Evolutionary conservation across 2,797 vertebrate species (phyloP).

Genomic region (Enteromius thamalakanensis): DNA sequence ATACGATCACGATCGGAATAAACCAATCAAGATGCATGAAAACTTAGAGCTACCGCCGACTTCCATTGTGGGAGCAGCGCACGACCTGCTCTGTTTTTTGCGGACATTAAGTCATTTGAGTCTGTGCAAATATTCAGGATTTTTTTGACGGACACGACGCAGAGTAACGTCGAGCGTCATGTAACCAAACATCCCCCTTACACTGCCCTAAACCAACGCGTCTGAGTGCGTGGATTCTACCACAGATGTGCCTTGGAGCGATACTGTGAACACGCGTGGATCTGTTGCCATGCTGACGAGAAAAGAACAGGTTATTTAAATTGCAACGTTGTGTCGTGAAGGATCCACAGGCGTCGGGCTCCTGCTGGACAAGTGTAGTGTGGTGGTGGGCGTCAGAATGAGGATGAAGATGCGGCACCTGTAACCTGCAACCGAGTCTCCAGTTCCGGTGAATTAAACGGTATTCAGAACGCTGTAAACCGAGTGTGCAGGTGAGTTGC

Average conservation of each 20-base stretch:
- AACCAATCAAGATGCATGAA: slow-evolving; percentile 39
- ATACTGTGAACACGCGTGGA: background rate
- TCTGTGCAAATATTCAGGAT: background rate
- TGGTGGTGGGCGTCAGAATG: background rate
- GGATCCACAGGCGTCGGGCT: background rate
- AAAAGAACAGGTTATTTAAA: background rate
- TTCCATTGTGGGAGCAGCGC: background rate
- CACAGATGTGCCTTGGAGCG: background rate
- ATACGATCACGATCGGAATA: background rate
- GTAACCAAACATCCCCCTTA: slow-evolving; percentile 1
- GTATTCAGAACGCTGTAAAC: background rate
- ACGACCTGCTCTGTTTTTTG: background rate
- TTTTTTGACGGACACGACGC: slow-evolving; percentile 1
- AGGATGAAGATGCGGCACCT: slow-evolving; percentile 51
- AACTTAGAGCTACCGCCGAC: slow-evolving; percentile 20
- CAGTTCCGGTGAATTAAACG: slow-evolving; percentile 27
- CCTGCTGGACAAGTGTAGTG: background rate
- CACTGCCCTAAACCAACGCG: background rate
- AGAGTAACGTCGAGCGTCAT: background rate
- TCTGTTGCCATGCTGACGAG: slow-evolving; percentile 29
- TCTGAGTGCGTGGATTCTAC: background rate
- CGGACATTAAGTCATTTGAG: background rate
- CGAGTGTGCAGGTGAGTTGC: background rate
- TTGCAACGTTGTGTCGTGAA: background rate
- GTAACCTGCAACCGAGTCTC: slow-evolving; percentile 39